Conservation (phyloP, 2,797 vertebrate species). For the Clamator glandarius region DNA sequence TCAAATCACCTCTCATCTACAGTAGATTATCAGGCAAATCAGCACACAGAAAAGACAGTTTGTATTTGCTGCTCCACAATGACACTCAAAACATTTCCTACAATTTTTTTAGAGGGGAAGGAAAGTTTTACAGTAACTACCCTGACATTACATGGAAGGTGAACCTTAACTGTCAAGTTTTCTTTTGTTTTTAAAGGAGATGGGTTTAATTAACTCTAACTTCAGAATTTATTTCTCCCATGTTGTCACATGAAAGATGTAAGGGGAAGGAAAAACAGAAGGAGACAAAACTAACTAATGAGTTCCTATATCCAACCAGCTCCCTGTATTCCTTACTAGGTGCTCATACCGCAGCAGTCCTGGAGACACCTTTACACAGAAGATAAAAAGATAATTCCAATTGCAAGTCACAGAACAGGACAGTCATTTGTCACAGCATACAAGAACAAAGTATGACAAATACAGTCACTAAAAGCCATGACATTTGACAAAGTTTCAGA, state of each 20-base stretch:
- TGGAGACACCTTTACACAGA: background rate
- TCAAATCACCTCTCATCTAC: background rate
- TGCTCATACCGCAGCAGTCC: background rate
- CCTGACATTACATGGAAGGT: background rate
- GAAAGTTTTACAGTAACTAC: background rate
- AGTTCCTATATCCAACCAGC: background rate
- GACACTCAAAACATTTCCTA: background rate
- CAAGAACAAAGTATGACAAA: background rate
- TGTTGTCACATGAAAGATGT: background rate
- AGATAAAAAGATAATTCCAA: background rate
- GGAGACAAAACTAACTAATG: background rate
- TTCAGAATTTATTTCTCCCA: background rate
- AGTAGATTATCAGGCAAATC: background rate
- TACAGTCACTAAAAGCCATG: background rate
- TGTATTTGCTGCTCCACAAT: background rate
- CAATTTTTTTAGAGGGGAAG: background rate
- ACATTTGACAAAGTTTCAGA: background rate
- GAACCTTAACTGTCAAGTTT: background rate
- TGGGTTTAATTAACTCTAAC: background rate
- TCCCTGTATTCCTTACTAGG: background rate
- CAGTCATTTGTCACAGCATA: background rate
- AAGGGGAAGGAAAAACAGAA: background rate
- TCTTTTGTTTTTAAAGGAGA: background rate
- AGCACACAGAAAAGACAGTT: background rate
- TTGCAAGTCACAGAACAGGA: background rate